phyloP scores from a whole-genome alignment of 2,113 vertebrate genomes.

The Phoxinus phoxinus region DNA sequence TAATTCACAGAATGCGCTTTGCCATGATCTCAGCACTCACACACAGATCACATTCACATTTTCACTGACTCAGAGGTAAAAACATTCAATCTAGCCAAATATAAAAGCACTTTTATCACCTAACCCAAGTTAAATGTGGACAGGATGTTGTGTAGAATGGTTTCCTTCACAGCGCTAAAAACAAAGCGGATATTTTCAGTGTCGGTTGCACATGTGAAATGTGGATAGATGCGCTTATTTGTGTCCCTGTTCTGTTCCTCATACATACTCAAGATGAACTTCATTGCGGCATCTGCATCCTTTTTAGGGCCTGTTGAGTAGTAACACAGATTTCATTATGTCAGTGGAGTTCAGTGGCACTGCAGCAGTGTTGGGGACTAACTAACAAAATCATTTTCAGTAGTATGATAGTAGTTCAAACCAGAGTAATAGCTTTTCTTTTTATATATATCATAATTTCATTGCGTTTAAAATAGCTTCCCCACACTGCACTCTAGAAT shows the following conservation, averaged over 20 bases:
- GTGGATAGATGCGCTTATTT: slow-evolving; percentile 78
- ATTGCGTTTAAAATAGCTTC: not conserved
- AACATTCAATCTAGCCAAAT: not conserved
- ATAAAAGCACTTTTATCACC: not conserved
- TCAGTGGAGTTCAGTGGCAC: not conserved
- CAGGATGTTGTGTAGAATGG: slow-evolving; percentile 77
- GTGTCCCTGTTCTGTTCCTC: slow-evolving; percentile 75
- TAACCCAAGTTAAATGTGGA: slow-evolving; percentile 75
- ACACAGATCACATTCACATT: not conserved
- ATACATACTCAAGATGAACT: slow-evolving; percentile 84
- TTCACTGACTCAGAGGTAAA: not conserved
- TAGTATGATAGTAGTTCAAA: too few relatives aligned
- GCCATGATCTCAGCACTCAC: not conserved
- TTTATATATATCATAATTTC: not conserved
- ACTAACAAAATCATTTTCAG: not conserved
- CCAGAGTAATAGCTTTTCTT: too few relatives aligned
- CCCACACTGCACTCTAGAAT: not conserved
- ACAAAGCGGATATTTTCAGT: slow-evolving; percentile 85
- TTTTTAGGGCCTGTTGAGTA: slow-evolving; percentile 74
- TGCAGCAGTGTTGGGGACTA: not conserved
- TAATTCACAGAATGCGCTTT: not conserved
- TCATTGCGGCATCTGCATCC: slow-evolving; percentile 75
- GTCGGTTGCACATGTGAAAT: slow-evolving; percentile 88
- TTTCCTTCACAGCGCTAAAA: slow-evolving; percentile 84
- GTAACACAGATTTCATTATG: not conserved